Conservation (phyloP, 2,113 vertebrate species). For the Rhombomys opimus region DNA sequence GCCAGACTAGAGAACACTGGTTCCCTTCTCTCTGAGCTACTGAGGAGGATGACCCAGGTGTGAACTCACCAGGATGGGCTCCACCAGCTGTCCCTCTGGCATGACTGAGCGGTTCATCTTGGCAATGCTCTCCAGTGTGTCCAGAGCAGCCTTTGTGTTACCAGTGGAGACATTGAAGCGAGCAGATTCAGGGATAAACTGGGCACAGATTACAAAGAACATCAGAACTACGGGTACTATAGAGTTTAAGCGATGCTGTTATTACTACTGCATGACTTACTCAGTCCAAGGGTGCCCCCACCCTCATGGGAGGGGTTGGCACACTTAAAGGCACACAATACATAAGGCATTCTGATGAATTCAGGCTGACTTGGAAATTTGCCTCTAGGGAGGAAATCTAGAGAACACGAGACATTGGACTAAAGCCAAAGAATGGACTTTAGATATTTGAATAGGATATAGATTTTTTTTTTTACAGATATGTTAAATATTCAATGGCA, state of each 20-base stretch:
- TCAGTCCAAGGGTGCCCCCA: accelerated
- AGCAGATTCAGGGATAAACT: constrained; percentile 97
- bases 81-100: constrained; percentile 90
- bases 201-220: constrained; percentile 39
- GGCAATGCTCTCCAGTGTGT: constrained; percentile 91
- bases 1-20: not conserved
- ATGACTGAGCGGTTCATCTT: constrained; percentile 87
- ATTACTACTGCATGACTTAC: accelerated
- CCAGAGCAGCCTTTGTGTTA: constrained; percentile 86
- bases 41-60: accelerated
- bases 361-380: not conserved
- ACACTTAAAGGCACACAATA: accelerated
- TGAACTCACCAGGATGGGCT: constrained; percentile 86
- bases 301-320: not conserved
- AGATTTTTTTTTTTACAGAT: not conserved
- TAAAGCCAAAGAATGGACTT: not conserved
- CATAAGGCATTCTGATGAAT: accelerated
- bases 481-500: not conserved
- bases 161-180: constrained; percentile 93
- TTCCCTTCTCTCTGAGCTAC: not conserved
- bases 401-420: not conserved
- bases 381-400: not conserved
- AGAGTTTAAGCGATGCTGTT: accelerated
- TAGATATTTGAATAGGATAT: not conserved
- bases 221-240: not conserved